Evolutionary conservation across 1,140 invertebrate species (phyloP).

Genomic region (Tenebrio molitor): DNA sequence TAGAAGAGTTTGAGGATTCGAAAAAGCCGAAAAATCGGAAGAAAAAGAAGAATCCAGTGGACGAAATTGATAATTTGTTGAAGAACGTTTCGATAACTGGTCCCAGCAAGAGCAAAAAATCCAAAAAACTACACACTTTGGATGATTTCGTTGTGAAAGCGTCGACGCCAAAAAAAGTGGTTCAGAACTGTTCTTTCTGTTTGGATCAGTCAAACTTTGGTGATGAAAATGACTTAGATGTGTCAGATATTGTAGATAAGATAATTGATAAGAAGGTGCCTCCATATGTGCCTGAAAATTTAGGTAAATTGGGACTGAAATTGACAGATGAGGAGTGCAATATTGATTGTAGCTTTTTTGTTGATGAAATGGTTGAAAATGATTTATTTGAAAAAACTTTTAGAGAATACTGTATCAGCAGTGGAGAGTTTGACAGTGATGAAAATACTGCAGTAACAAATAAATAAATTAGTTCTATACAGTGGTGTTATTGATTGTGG

Average conservation of each 20-base stretch:
- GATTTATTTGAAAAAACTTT: conserved; percentile 62
- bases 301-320: conserved; percentile 45
- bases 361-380: conserved; percentile 48
- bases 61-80: conserved; percentile 53
- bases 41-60: conserved; percentile 62
- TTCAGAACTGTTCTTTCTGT: conserved; percentile 58
- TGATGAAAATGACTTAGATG: conserved; percentile 68
- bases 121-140: conserved; percentile 45
- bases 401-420: conserved; percentile 61
- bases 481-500: conserved; percentile 17
- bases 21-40: conserved; percentile 68
- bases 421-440: conserved; percentile 6
- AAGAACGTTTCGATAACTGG: conserved; percentile 55
- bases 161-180: conserved; percentile 55
- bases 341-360: conserved; percentile 57
- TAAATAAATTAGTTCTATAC: conserved; percentile 14
- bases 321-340: conserved; percentile 1
- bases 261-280: conserved; percentile 67
- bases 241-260: conserved; percentile 74
- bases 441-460: conserved; percentile 22
- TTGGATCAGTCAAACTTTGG: conserved; percentile 61
- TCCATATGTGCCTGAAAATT: conserved; percentile 37
- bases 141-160: conserved; percentile 54
- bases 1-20: conserved; percentile 72
- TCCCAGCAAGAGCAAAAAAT: conserved; percentile 47